Evolutionary conservation across 64 coral and sea anemone species (phyloP).

Genomic region (Pocillopora damicornis): DNA sequence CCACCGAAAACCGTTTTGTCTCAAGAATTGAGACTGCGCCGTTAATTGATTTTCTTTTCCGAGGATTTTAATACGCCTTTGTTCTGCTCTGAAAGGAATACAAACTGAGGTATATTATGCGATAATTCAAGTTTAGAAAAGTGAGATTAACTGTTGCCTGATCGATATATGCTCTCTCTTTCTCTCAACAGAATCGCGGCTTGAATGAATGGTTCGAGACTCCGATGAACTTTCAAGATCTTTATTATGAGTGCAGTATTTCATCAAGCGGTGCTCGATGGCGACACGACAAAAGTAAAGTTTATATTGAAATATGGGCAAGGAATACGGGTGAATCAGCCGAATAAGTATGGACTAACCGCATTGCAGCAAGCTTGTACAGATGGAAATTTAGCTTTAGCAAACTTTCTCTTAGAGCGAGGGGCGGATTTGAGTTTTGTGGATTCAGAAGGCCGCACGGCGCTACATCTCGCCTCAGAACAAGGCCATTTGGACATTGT

Average conservation of each 20-base stretch:
- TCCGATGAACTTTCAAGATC: not conserved
- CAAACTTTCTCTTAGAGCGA: constrained; percentile 63
- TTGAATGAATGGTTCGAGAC: not conserved
- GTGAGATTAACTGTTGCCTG: not conserved
- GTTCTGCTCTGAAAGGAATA: not conserved
- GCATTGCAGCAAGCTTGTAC: constrained; percentile 54
- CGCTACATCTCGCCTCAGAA: constrained; percentile 58
- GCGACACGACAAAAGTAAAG: constrained; percentile 58
- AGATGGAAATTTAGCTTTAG: constrained; percentile 47
- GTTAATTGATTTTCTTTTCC: not conserved
- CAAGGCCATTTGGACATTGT: constrained; percentile 56
- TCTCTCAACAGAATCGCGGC: not conserved
- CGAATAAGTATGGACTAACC: constrained; percentile 51
- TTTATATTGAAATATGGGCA: constrained; percentile 64
- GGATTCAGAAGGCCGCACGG: constrained; percentile 32
- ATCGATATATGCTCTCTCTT: not conserved
- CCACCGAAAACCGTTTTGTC: not conserved
- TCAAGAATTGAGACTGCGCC: not conserved
- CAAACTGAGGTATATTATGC: not conserved
- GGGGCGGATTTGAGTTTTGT: constrained; percentile 57
- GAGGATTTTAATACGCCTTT: not conserved
- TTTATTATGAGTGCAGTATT: constrained; percentile 47
- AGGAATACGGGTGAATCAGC: constrained; percentile 54
- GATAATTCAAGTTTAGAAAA: constrained; percentile 1
- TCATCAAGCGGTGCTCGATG: constrained; percentile 58